Evolutionary conservation across 2,113 vertebrate genomes (phyloP).

Genomic region (Channa maculata): DNA sequence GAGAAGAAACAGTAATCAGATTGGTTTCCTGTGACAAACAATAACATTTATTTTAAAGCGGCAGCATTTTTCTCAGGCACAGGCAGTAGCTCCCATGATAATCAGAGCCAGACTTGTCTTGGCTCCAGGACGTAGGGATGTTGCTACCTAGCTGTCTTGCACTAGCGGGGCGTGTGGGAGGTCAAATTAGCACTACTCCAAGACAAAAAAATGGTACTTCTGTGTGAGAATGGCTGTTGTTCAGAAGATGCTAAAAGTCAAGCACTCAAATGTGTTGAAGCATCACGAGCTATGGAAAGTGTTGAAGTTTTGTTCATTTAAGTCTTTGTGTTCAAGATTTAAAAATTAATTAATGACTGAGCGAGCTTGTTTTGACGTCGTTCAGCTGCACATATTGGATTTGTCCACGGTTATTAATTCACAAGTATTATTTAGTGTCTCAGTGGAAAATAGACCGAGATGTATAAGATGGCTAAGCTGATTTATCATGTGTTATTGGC

Average conservation of each 20-base stretch:
- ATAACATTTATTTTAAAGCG: constrained; percentile 98
- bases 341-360: no score
- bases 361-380: neutral
- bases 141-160: constrained; percentile 81
- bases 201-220: constrained; percentile 21
- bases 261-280: neutral
- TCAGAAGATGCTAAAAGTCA: constrained; percentile 13
- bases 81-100: constrained; percentile 90
- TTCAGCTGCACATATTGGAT: neutral
- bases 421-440: neutral
- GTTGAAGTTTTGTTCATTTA: neutral
- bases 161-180: constrained; percentile 87
- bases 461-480: neutral
- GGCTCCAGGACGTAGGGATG: constrained; percentile 61
- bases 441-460: neutral
- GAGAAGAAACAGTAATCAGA: constrained; percentile 93
- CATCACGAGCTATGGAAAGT: neutral
- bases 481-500: neutral
- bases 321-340: neutral
- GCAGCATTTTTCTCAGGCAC: constrained; percentile 89
- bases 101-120: constrained; percentile 92
- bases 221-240: constrained; percentile 43
- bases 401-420: neutral
- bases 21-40: constrained; percentile 98
- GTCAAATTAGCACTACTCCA: constrained; percentile 82